Evolutionary conservation across 2,797 vertebrate genomes (phyloP), one percentile per base, ranked within the genome.

Genomic region (Synanceia verrucosa): DNA sequence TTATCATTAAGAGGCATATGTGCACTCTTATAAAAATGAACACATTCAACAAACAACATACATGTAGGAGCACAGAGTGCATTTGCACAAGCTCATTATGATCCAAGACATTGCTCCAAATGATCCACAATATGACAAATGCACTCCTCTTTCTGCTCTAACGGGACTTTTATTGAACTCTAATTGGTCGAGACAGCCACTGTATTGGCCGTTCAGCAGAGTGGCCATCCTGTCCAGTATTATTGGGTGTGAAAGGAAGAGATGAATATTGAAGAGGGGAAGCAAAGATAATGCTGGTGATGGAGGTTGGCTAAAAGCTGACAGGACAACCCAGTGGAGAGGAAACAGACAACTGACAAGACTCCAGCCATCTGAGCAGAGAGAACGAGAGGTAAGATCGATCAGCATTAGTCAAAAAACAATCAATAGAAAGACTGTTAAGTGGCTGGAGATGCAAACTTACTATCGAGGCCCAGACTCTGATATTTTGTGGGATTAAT

Each of bases 301-400:
- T 82, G 74, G 86, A 91, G 87, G 82, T 79, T 71, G 70, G 88
- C 75, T 83, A 78, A 88, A 82, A 86, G 87, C 88, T 91, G 87
- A 93, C 91, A 92, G 90, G 90, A 93, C 92, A 92, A 73, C 62
- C 90, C 88, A 92, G 57, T 90, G 88, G 86, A 93, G 92, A 79
- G 89, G 90, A 93, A 93, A 93, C 82, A 66, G 87, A 90, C 85
- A 87, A 78, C 85, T 90, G 90, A 91, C 90, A 92, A 76, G 80
- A 73, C 81, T 85, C 75, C 78, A 86, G 73, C 71, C 86, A 80
- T 81, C 73, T 77, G 84, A 86, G 68, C 69, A 78, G 65, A 53
- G 63, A 44, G 46, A 80, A 73, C 67, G 26, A 44, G 65, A 85
- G 71, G 85, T 71, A 26, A 70, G 77, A 85, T 91, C 82, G 78